These are phyloP conservation scores for Panzeria rudis DNA, from an alignment of 2,888 invertebrate genomes.

Conservation along the genomic window DNA sequence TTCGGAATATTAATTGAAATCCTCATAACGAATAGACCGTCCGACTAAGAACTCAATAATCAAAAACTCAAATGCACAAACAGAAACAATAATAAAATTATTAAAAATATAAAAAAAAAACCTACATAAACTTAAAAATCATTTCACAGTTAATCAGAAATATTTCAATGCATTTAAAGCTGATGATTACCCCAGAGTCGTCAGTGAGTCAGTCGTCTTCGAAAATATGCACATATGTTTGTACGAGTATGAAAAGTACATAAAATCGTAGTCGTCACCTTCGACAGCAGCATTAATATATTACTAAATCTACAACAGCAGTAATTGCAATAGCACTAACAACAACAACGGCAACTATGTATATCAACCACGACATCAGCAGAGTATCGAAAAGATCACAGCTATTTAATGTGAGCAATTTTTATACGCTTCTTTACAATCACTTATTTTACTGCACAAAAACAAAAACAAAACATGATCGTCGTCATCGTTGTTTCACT, in stretches of 20 bases:
- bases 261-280: constrained; percentile 53
- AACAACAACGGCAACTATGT: constrained; percentile 33
- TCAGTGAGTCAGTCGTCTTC: constrained; percentile 75
- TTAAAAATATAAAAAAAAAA: background rate
- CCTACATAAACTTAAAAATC: constrained; percentile 50
- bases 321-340: constrained; percentile 27
- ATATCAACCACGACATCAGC: constrained; percentile 19
- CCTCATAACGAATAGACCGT: constrained; percentile 33
- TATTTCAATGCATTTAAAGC: constrained; percentile 77
- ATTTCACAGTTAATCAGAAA: constrained; percentile 71
- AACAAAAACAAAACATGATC: constrained; percentile 3
- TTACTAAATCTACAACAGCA: constrained; percentile 48
- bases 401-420: constrained; percentile 44
- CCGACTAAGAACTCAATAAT: constrained; percentile 50
- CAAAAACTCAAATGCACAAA: constrained; percentile 21
- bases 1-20: constrained; percentile 63
- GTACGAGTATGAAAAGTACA: background rate
- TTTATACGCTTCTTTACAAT: constrained; percentile 40
- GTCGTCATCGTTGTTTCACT: constrained; percentile 9
- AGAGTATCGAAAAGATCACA: constrained; percentile 57
- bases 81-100: constrained; percentile 29
- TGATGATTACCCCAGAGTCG: constrained; percentile 79
- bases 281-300: constrained; percentile 54
- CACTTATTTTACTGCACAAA: constrained; percentile 27
- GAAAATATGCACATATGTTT: constrained; percentile 29